Evolutionary conservation across 2,113 vertebrate species (phyloP), one percentile per base, ranked within the genome.

Genomic region (Montifringilla adamsi): DNA sequence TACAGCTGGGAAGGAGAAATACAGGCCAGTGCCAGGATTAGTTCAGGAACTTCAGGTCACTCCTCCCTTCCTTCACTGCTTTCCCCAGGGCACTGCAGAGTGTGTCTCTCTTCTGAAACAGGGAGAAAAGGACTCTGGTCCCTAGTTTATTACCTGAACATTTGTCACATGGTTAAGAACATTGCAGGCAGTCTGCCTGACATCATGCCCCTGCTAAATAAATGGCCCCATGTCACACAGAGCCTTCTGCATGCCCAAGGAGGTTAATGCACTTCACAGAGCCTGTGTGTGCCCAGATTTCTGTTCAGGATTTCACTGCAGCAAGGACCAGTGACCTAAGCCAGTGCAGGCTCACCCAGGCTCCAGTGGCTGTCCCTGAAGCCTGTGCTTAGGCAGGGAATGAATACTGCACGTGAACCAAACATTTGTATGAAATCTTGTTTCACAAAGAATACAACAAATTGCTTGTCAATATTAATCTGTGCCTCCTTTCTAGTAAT

Each of bases 191-290:
- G 16, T 30, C 56, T 82, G 33, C 23, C 83, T 90, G 75, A 30
- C 67, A 52, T n/a, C 37, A 60, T 52, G 59, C 6, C 27, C 6
- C 27, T 9, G 5, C 24, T 84, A 59, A 91, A 87, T 81, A 39
- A 70, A 62, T 30, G 52, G 21, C 26, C n/a, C 3, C 19, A 67
- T 20, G 44, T 31, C 9, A 11, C 0, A 3, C 35, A 26, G 28
- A 77, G 37, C 27, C 1, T 1, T 56, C 53, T 83, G n/a, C 1
- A 0, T 46, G 59, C 16, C 20, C 0, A 0, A 18, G 76, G 14
- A 41, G 50, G 16, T 15, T 59, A 44, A 59, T 44, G 43, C 56
- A 10, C 43, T 63, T 72, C 81, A 43, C 21, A 75, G 69, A 43
- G 21, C 39, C 11, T 8, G 2, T 27, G 35, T 41, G n/a, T 41